Evolutionary conservation across 2,797 vertebrate species (phyloP).

Genomic region (Zalophus californianus): DNA sequence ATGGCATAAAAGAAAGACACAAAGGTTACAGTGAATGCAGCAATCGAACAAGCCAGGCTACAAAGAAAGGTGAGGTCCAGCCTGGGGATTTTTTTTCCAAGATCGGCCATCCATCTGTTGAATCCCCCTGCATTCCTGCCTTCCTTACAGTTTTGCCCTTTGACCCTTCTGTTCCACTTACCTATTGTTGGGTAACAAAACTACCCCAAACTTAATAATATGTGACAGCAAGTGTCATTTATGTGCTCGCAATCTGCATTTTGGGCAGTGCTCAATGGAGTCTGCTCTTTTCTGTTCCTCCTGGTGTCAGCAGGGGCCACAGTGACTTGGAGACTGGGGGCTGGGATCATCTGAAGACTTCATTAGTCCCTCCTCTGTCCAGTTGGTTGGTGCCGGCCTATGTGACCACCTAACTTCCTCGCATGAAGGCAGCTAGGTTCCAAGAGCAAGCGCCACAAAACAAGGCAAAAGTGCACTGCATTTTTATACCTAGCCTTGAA

Average conservation of each 20-base stretch:
- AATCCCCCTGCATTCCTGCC: neutral
- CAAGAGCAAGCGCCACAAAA: neutral
- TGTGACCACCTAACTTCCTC: neutral
- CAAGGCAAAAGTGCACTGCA: neutral
- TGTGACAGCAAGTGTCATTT: too few relatives aligned
- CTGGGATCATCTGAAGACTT: neutral
- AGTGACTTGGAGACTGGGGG: fast-evolving
- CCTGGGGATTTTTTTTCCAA: neutral
- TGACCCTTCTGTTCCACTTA: neutral
- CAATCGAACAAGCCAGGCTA: neutral
- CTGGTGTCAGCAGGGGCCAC: neutral
- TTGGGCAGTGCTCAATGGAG: neutral
- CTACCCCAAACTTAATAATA: neutral
- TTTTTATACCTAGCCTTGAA: neutral
- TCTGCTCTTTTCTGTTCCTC: neutral
- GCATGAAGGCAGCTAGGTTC: neutral
- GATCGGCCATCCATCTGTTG: neutral
- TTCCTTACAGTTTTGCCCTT: neutral
- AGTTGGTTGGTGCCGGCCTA: neutral
- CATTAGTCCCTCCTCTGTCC: neutral
- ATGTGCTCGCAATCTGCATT: neutral
- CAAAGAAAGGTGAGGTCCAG: neutral
- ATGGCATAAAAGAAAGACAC: neutral
- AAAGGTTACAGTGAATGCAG: neutral
- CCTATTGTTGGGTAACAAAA: neutral